Percentiles rank a stretch among this genome's conserved stretches.
Conservation (phyloP, 2,113 vertebrate genomes). For the Ctenomys sociabilis region DNA sequence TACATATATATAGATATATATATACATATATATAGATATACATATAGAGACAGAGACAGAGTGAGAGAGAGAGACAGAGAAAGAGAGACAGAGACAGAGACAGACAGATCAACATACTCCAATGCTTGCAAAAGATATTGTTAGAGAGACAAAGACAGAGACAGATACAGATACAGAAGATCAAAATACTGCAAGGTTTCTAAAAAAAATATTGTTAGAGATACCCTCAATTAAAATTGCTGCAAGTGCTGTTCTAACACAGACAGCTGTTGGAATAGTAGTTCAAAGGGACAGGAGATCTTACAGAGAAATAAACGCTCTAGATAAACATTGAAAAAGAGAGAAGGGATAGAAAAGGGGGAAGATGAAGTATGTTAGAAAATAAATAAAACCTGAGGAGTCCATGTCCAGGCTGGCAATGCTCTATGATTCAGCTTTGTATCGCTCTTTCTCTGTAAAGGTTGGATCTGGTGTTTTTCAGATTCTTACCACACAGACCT, state of each 20-base stretch:
- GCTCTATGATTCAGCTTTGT: background rate
- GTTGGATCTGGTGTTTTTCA: background rate
- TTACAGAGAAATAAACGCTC: conserved; percentile 12
- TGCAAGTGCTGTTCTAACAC: background rate
- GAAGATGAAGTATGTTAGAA: background rate
- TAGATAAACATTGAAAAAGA: background rate
- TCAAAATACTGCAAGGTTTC: conserved; percentile 28
- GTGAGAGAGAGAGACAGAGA: too few species aligned
- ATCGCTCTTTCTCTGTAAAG: background rate
- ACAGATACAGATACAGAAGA: too few species aligned
- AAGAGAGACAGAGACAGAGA: too few species aligned
- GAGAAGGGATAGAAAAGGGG: background rate
- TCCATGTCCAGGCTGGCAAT: background rate
- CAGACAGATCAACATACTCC: conserved; percentile 1
- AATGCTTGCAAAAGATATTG: background rate
- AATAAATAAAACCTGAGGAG: background rate
- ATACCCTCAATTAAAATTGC: conserved; percentile 53
- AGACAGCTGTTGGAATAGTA: conserved; percentile 54
- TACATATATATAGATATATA: background rate
- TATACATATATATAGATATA: background rate
- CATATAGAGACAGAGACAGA: too few species aligned
- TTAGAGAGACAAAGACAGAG: background rate
- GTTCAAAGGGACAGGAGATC: conserved; percentile 20
- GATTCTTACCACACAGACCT: background rate
- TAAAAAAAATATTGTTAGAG: conserved; percentile 13